Evolutionary conservation across 2,113 vertebrate genomes (phyloP), one percentile per base, ranked within the genome.

Genomic region (Phylloscopus trochilus): DNA sequence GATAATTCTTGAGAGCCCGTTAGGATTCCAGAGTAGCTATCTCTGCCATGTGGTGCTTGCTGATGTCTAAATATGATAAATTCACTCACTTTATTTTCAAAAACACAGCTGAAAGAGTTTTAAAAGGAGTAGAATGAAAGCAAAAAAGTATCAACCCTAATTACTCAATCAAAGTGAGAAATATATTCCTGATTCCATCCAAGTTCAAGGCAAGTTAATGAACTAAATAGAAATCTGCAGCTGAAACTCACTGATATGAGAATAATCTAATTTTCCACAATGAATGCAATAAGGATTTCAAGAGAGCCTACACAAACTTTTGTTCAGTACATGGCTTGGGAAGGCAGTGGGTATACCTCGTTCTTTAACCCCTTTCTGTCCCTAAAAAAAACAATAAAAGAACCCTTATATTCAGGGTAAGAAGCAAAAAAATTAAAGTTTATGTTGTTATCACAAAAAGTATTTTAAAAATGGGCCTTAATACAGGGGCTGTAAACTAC

Each of bases 91-190:
- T 96, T 95, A 93, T 80, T 95, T 95, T 82, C 76, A 96, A 92
- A 98, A 96, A 94, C 73, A 95, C 81, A 97, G 76, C 93, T 94
- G 92, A 88, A 89, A 95, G 87, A 89, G 47, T 91, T 96, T 96
- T 93, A 87, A 95, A 96, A 94, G 82, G 89, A 75, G 72, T 49
- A 94, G 77, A 56, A 94, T 46, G 68, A 83, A 69, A 72, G 92
- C 60, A 79, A 93, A 68, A 70, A 92, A 93, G 78, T 84, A 94
- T 95, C 52, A 86, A 41, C 46, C 68, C 60, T 91, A 97, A 95
- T 95, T 95, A 83, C 87, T 95, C 96, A 92, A 96, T 97, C 91
- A 97, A 97, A 96, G 78, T 89, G 83, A 95, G 83, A 96, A 94
- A 96, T 95, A 66, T 86, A 92, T 94, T 95, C 96, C 82, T 90